Evolutionary conservation across 37 sponge, comb jelly and placozoan genomes (phyloP).

Genomic region (Amphimedon queenslandica): DNA sequence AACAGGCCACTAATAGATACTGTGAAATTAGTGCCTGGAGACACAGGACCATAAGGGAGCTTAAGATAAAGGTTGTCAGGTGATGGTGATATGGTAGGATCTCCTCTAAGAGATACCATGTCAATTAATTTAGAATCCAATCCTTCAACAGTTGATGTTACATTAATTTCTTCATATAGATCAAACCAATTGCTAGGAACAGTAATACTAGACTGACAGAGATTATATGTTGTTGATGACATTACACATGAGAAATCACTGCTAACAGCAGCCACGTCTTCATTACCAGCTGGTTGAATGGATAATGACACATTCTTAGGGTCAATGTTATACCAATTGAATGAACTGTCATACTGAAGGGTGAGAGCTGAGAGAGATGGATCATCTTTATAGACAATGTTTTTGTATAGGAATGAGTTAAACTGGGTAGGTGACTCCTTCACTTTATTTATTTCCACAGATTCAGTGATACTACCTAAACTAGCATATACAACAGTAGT

Average conservation of each 20-base stretch:
- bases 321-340: not conserved
- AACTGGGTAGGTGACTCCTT: constrained; percentile 6
- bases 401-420: constrained; percentile 6
- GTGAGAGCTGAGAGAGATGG: constrained; percentile 18
- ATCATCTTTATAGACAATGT: constrained; percentile 25
- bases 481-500: not conserved
- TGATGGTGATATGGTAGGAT: not conserved
- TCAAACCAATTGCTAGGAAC: constrained; percentile 60
- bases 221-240: constrained; percentile 9
- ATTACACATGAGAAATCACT: too few relatives aligned
- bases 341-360: constrained; percentile 23
- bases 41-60: constrained; percentile 20
- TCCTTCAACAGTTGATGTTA: constrained; percentile 1
- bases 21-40: constrained; percentile 11
- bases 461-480: not conserved
- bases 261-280: not conserved
- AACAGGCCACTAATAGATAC: constrained; percentile 19
- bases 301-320: not conserved
- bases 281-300: not conserved
- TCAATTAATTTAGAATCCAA: not conserved
- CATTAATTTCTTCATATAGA: constrained; percentile 10
- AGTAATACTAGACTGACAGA: constrained; percentile 13
- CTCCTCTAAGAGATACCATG: constrained; percentile 5
- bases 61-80: constrained; percentile 23
- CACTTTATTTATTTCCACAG: not conserved